Evolutionary conservation across 2,888 invertebrate species (phyloP), one percentile per base, ranked within the genome.

Genomic region (Ectemnius cavifrons): DNA sequence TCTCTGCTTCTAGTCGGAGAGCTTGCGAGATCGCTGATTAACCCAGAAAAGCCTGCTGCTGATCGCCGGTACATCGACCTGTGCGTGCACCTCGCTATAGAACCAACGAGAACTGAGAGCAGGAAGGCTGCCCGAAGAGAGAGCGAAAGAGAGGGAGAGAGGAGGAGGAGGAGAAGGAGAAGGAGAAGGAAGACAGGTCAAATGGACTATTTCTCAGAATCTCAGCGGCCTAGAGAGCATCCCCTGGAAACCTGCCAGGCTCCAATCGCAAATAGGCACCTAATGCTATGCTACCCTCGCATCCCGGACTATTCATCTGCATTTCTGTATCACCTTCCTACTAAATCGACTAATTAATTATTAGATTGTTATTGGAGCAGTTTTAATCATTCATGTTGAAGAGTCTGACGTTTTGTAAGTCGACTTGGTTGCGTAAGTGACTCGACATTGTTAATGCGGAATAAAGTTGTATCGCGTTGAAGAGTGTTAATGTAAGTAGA

Each of bases 11-110:
- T 6, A 37, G 37, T 73, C 60, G 49, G 59, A 49, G 70, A 49
- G 70, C 63, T 72, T 62, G 57, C 71, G 76, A 73, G 68, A 64
- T 71, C 77, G 79, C 77, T 80, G 84, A 87, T 87, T 85, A 87
- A 85, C 84, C 82, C 79, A 85, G 82, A 86, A 86, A 88, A 81
- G 71, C 79, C 81, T 37, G 37, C 72, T 80, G 82, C 72, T 80
- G 82, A 77, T 85, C 83, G 81, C 78, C 37, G 79, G 82, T 82
- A 79, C 83, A 71, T 82, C 85, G 83, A 85, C 83, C 83, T 57
- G 78, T 58, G 71, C 73, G 68, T 66, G 67, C 64, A 67, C 70
- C 58, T 70, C 52, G 37, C 60, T 37, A 46, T 58, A 58, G 64
- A 28, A 68, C 37, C 58, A 46, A 28, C 58, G 59, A 67, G 56